Base-by-base conservation (phyloP, 1,140 invertebrate genomes). In the Drusus annulatus region DNA sequence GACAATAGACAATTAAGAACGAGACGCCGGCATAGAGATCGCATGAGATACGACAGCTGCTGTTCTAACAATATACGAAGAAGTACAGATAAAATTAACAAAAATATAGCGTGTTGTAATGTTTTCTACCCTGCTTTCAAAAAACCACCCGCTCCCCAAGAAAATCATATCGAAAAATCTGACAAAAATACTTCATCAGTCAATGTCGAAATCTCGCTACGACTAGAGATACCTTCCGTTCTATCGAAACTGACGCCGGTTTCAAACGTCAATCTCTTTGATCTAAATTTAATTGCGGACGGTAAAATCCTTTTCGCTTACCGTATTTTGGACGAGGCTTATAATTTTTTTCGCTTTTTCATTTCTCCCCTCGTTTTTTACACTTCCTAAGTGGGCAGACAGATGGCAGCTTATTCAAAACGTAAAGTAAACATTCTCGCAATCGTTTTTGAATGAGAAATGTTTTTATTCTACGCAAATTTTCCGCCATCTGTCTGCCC, bases 361-460 rank as follows among this genome's bases (percentile, higher is more conserved):
- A 28, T 74, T 28, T 28, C 71, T 52, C 71, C 54, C 19, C 31
- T 71, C 17, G 7, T 16, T 28, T 16, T n/a, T n/a, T 19, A 56
- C 10, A 74, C 52, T 74, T 74, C 71, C 45, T 28, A 21, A 16
- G 71, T 74, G 71, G 71, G 71, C 71, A 74, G 71, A 28, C 52
- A 74, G 71, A 16, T 8, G 19, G 68, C 16, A 52, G 50, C 23
- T 51, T 19, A 68, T 31, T 68, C 25, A 45, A 8, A 45, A 45
- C 10, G 36, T 45, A 45, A 45, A 45, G 10, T 45, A 45, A 36
- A 36, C 8, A 36, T 36, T 36, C 31, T 36, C 6, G 6, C 2
- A 5, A 23, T 65, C 8, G n/a, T 71, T n/a, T 15, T 71, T 69
- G 65, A 13, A 31, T 65, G 17, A 25, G n/a, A 68, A 25, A 45